Base-by-base conservation (phyloP, 2,797 vertebrate genomes). In the Ara ararauna region DNA sequence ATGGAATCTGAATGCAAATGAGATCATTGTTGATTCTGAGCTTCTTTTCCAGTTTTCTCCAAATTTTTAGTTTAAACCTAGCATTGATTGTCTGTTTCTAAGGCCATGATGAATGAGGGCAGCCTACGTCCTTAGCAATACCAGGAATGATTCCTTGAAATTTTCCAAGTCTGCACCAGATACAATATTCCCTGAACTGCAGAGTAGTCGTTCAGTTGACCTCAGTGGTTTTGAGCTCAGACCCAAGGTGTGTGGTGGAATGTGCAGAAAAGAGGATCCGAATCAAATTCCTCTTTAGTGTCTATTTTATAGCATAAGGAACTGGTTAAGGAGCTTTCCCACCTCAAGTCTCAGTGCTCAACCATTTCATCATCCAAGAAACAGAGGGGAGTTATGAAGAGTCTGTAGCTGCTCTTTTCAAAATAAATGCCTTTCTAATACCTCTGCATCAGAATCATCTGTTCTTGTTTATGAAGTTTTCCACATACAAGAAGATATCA, bases 251-350 rank as follows among this genome's bases (percentile, higher is more conserved):
- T 90, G 83, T 45, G 44, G 54, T 84, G 80, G 81, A 89, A 91
- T n/a, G 50, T 36, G 54, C 62, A 61, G 65, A 72, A 70, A 56
- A 67, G n/a, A 87, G 10, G 22, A 70, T 85, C 56, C 72, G 84
- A 29, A 85, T 88, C 29, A 75, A 88, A 87, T 90, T 81, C 62
- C n/a, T 77, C 32, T 54, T 34, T 75, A 36, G 58, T 81, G 45
- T 83, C 90, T 95, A 20, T 66, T 95, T 94, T 71, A 54, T 22
- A 83, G 83, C 81, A 89, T 72, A 95, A 96, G 73, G 61, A 95
- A 77, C 29, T 88, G 44, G 74, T 88, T 94, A 85, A 47, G 73
- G n/a, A 51, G 50, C 76, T 58, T 78, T 91, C 72, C 75, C 61
- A 79, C 42, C 18, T 83, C 53, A 44, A 32, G 24, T 83, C 83